phyloP scores from a whole-genome alignment of 37 sponge, comb jelly and placozoan species.

The Halisarca cf. caerulea region DNA sequence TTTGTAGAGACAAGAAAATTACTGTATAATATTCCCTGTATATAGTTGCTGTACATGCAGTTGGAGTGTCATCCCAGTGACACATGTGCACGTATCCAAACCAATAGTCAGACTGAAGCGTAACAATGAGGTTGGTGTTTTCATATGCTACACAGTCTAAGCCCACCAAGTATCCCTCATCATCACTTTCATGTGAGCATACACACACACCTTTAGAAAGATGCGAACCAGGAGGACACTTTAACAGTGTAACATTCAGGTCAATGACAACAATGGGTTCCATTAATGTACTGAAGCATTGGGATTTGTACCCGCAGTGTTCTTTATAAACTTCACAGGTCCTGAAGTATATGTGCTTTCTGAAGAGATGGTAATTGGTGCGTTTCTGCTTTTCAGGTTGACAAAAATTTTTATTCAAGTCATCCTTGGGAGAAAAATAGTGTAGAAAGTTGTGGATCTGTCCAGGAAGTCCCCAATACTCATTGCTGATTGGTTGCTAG shows the following conservation, averaged over 20 bases:
- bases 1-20: too few relatives aligned
- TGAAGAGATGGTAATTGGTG: neutral
- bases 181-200: neutral
- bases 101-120: too few relatives aligned
- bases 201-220: neutral
- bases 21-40: too few relatives aligned
- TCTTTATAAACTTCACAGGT: neutral
- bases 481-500: too few relatives aligned
- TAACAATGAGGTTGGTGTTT: too few relatives aligned
- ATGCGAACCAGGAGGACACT: constrained; percentile 4
- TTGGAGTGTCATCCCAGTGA: too few relatives aligned
- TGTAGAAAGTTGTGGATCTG: neutral
- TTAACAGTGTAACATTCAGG: neutral
- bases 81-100: too few relatives aligned
- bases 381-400: neutral
- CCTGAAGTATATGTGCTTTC: neutral
- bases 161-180: neutral
- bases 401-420: neutral
- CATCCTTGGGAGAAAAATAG: neutral
- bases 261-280: neutral
- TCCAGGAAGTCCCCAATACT: neutral
- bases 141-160: neutral
- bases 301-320: too few relatives aligned
- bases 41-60: too few relatives aligned
- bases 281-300: neutral